Base-by-base conservation (phyloP, 2,797 vertebrate genomes). In the Centropyge bicolor region DNA sequence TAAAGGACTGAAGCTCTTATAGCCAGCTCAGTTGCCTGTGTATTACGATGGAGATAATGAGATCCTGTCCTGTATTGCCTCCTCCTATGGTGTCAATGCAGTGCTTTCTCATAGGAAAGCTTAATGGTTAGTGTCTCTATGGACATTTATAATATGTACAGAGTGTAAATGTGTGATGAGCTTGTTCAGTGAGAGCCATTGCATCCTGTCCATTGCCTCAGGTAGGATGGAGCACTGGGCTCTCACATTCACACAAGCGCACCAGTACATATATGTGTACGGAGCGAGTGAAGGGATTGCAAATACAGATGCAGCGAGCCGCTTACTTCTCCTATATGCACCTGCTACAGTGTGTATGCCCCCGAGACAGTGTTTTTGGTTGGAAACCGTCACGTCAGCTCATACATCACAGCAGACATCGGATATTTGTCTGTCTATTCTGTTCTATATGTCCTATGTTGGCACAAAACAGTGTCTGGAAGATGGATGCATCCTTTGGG, bases 41-140 rank as follows among this genome's bases (percentile, higher is more conserved):
- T 74, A 40, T 69, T 68, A 61, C n/a, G 35, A 64, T 45, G 63
- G 27, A 40, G 16, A 35, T n/a, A 70, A 35, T 54, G 73, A 75
- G 38, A 55, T n/a, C 49, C 10, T 41, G 22, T 48, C 17, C 49
- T 38, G 8, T 6, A 6, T 48, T 55, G 66, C 41, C 5, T 22
- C 19, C 46, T n/a, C 7, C 57, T 43, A 36, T 57, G 41, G 22
- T 31, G 27, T 76, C 45, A 63, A 0, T 68, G 27, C 45, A 49
- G 24, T 27, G 5, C 51, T 45, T 61, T 48, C 54, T 66, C 5
- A 63, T 38, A 22, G 20, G 45, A 59, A 70, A 49, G 35, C 45
- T n/a, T 22, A 35, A 0, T 49, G 16, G 22, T 70, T 22, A 36
- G 31, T n/a, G 49, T 59, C 27, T 73, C 57, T 55, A 8, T 55